Evolutionary conservation across 23 tunicate genomes (phyloP).

Genomic region (Oikopleura dioica): DNA sequence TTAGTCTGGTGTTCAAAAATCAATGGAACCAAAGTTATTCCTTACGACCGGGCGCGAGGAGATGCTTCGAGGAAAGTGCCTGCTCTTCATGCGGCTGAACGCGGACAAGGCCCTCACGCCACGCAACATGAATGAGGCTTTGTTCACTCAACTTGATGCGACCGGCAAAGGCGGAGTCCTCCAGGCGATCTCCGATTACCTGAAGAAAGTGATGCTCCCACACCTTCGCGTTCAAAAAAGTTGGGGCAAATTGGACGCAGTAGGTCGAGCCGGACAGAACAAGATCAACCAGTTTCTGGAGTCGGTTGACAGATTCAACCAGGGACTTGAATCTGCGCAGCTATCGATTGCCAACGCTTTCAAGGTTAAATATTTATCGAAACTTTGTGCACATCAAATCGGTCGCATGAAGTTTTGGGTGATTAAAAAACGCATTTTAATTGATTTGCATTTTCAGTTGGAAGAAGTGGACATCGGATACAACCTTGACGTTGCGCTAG

Average conservation of each 20-base stretch:
- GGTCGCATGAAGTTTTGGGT: background rate
- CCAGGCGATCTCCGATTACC: background rate
- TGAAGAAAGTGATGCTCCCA: background rate
- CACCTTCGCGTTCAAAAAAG: background rate
- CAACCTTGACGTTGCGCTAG: slow-evolving; percentile 33
- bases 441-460: slow-evolving; percentile 25
- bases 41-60: slow-evolving; percentile 59
- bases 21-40: slow-evolving; percentile 49
- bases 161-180: background rate
- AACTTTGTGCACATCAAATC: background rate
- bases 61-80: slow-evolving; percentile 45
- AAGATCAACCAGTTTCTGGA: slow-evolving; percentile 7
- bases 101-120: background rate
- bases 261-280: background rate
- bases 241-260: background rate
- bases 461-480: slow-evolving; percentile 85
- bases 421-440: background rate
- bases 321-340: background rate
- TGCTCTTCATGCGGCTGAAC: background rate
- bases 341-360: background rate
- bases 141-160: slow-evolving; percentile 6
- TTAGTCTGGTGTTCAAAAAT: slow-evolving; percentile 27
- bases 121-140: background rate
- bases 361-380: background rate
- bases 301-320: slow-evolving; percentile 5